phyloP scores from a whole-genome alignment of 2,888 invertebrate species.

The Exephanes ischioxanthus region DNA sequence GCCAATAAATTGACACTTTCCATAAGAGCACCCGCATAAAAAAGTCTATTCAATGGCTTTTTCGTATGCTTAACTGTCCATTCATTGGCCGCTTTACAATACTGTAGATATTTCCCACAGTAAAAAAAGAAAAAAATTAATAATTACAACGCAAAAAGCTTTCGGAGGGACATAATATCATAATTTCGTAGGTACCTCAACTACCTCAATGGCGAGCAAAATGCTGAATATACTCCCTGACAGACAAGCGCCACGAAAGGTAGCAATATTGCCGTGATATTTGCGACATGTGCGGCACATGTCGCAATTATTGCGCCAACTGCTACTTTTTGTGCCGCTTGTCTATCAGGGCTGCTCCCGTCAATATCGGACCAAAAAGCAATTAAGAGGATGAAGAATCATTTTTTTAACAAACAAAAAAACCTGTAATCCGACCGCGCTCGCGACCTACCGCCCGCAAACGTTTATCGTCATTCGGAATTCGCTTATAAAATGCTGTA shows the following conservation, averaged over 20 bases:
- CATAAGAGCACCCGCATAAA: too few relatives aligned
- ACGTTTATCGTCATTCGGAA: background rate
- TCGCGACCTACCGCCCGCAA: constrained; percentile 22
- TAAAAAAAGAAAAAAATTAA: background rate
- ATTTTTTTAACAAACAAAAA: background rate
- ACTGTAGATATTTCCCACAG: background rate
- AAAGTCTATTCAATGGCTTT: too few relatives aligned
- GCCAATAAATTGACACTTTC: too few relatives aligned
- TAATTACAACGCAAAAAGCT: background rate
- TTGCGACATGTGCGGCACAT: too few relatives aligned
- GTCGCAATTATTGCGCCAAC: too few relatives aligned
- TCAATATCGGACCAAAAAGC: constrained; percentile 40
- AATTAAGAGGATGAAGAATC: constrained; percentile 15
- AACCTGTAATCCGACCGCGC: constrained; percentile 11
- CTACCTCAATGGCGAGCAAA: constrained; percentile 49
- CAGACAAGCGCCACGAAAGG: too few relatives aligned
- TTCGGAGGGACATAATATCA: background rate
- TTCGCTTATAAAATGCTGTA: constrained; percentile 5
- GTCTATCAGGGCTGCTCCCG: background rate
- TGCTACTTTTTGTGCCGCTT: too few relatives aligned
- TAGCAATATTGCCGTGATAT: too few relatives aligned
- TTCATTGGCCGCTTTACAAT: too few relatives aligned
- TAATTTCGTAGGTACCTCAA: constrained; percentile 45
- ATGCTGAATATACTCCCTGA: background rate
- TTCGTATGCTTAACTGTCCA: too few relatives aligned